Base-by-base conservation (phyloP, 1,140 invertebrate genomes). In the Drosophila oshimai region DNA sequence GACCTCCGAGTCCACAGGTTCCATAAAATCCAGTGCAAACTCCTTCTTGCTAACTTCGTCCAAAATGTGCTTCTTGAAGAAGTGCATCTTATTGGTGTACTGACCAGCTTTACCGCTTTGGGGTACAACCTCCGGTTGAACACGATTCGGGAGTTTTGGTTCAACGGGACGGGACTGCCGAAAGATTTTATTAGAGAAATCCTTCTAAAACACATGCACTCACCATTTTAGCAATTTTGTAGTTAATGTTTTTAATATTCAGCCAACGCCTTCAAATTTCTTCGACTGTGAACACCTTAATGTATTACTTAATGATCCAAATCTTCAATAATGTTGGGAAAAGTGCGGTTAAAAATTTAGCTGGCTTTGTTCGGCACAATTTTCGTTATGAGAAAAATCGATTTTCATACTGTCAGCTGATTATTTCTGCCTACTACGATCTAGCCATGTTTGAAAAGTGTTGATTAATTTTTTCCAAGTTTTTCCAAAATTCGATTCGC, bases 81-180 rank as follows among this genome's bases (percentile, higher is more conserved):
- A 81, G 6, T 81, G 72, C 3, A 81, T 15, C 18, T 73, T 67
- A 6, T 81, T 81, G 0, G 78, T 81, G 47, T 81, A 81, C 1
- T 36, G 9, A 0, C 78, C 78, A 2, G 4, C n/a, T 0, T 24
- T 22, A 2, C 57, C 77, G 0, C 46, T 24, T 5, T 13, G 0
- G 0, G 67, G 72, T 6, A 42, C 15, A 13, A 81, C 60, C 15
- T 42, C 51, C 2, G 77, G 78, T 22, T 81, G 67, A 6, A 75
- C 54, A 0, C 53, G 49, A 18, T 20, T 70, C 5, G 70, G 70
- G 2, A 74, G 22, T 26, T 17, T 42, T n/a, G 64, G 22, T n/a
- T 58, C 49, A 12, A 76, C 9, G 1, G 61, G 28, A 2, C 68
- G 17, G 9, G 55, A 20, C 33, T 24, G 22, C 2, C 18, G 9